Evolutionary conservation across 2,797 vertebrate species (phyloP), one percentile per base, ranked within the genome.

Genomic region (Acanthiza pusilla): DNA sequence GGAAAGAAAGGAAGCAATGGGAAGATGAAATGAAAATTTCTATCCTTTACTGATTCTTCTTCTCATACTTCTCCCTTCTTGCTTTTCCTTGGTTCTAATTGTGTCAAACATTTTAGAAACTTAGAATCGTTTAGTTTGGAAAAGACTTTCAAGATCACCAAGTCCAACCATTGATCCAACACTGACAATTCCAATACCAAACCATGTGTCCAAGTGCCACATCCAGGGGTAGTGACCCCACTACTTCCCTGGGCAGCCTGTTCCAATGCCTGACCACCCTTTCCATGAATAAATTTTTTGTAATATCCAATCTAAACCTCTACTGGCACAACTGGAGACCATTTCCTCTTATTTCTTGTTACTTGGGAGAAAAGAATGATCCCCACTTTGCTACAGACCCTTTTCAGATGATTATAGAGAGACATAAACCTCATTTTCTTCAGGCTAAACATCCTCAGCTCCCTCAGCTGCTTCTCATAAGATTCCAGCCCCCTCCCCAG

Each of bases 181-280:
- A 29, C 11, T 30, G 23, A 61, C 22, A 10, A 38, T 68, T 40
- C 20, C 38, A 26, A 27, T 11, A 18, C 3, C 23, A 71, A 58
- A 40, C 14, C 7, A 30, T 5, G 12, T 16, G 16, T 0, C 0
- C 26, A 22, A 60, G 16, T 36, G 18, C 9, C 55, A 16, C 16
- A 54, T 47, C 21, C 62, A 55, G 23, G 23, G 9, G 29, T 21
- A 27, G 23, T 62, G 50, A 29, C 23, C 29, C 22, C 23, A 36
- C 7, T 42, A 13, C 11, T 55, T 62, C 22, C 36, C 19, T 38
- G 13, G 36, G 13, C 4, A 70, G 6, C 13, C 42, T 43, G 7
- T 32, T 68, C 18, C 36, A 62, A 8, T n/a, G 23, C 17, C 27
- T 45, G 50, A 6, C 7, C 18, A 34, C 10, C 11, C 14, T 63